These are phyloP conservation scores for Nyctalus aviator DNA, from an alignment of 2,797 vertebrate species.

Conservation along the genomic window DNA sequence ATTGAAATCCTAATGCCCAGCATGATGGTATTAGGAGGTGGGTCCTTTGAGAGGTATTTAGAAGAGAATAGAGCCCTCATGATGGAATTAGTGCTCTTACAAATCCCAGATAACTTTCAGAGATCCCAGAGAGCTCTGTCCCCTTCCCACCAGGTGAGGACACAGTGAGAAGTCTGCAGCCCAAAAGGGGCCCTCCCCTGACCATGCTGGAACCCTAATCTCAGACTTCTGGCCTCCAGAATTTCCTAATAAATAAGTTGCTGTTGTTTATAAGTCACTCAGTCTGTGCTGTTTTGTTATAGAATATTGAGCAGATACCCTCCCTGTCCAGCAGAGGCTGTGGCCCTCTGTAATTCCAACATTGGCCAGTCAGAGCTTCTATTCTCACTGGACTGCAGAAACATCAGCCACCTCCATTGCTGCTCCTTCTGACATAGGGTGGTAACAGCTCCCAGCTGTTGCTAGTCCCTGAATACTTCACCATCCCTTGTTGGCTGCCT, in stretches of 20 bases:
- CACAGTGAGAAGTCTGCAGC: neutral
- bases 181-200: neutral
- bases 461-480: neutral
- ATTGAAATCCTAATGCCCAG: neutral
- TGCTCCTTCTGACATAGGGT: neutral
- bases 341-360: neutral
- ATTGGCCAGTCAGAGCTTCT: neutral
- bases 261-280: neutral
- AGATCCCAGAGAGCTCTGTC: neutral
- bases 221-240: neutral
- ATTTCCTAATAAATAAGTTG: neutral
- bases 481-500: neutral
- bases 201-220: neutral
- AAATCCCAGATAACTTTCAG: neutral
- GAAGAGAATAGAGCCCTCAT: neutral
- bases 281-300: neutral
- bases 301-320: neutral
- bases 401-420: neutral
- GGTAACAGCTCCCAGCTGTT: neutral
- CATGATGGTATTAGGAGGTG: neutral
- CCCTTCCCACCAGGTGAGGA: neutral
- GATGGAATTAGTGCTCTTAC: neutral
- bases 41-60: neutral
- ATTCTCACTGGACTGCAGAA: neutral
- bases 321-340: neutral